Evolutionary conservation across 2,888 invertebrate species (phyloP).

Genomic region (Griposia aprilina): DNA sequence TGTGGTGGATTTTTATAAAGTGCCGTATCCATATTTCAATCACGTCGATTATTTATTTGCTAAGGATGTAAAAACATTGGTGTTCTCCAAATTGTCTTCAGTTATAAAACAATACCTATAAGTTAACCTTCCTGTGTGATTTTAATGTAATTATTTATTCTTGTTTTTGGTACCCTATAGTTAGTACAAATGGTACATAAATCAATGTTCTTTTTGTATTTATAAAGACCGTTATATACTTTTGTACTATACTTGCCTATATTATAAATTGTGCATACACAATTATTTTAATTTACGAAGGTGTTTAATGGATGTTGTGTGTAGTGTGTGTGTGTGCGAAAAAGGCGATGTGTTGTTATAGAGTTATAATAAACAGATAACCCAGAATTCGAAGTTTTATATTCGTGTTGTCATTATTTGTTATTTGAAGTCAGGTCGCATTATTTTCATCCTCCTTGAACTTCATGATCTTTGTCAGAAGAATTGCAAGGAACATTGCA

Average conservation of each 20-base stretch:
- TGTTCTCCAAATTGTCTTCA: conserved; percentile 60
- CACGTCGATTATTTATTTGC: conserved; percentile 72
- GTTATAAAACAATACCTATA: conserved; percentile 32
- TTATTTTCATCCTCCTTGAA: background rate
- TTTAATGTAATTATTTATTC: background rate
- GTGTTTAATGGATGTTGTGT: too few species aligned
- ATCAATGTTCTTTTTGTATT: background rate
- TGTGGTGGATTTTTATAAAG: conserved; percentile 63
- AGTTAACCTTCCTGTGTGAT: background rate
- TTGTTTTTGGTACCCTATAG: background rate
- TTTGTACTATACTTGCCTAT: background rate
- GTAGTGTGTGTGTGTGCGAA: background rate
- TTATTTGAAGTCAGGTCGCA: background rate
- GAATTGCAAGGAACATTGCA: background rate
- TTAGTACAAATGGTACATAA: background rate
- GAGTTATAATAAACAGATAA: background rate
- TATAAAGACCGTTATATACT: background rate
- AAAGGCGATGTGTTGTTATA: background rate
- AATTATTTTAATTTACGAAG: background rate
- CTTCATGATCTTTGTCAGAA: background rate
- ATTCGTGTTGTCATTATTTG: background rate
- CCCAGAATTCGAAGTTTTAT: background rate
- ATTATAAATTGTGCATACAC: background rate
- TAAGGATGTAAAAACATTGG: conserved; percentile 60
- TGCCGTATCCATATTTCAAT: conserved; percentile 63